These are phyloP conservation scores for Heliocidaris tuberculata DNA, from an alignment of 35 echinoderm and acorn worm genomes.

Conservation along the genomic window DNA sequence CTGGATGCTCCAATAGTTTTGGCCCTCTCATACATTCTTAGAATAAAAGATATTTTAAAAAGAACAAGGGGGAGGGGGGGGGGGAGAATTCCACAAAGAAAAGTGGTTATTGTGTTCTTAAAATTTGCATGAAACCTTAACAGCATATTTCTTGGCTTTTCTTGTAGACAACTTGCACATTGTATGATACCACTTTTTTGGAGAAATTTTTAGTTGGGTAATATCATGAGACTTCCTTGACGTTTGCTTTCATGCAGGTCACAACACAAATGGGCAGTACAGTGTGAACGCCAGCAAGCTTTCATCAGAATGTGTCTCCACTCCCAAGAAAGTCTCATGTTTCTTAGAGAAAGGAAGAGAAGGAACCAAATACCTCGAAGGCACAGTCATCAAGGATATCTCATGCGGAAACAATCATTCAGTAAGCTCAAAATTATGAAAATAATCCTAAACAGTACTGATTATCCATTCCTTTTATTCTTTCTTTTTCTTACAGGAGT, in stretches of 20 bases:
- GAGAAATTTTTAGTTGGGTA: too few species aligned
- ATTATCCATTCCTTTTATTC: neutral
- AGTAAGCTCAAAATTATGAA: conserved; percentile 31
- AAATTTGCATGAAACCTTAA: too few species aligned
- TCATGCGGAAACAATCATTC: conserved; percentile 88
- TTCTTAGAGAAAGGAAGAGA: conserved; percentile 76
- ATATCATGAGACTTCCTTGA: too few species aligned
- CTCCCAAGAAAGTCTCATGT: conserved; percentile 67
- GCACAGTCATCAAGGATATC: conserved; percentile 84
- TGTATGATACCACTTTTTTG: too few species aligned
- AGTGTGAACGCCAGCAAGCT: conserved; percentile 80
- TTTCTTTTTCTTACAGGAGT: neutral
- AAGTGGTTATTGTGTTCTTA: too few species aligned
- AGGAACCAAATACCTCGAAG: conserved; percentile 64
- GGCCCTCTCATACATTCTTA: too few species aligned
- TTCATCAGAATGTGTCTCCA: conserved; percentile 74
- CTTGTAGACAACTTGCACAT: too few species aligned
- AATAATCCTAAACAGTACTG: neutral
- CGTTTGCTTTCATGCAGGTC: conserved; percentile 51
- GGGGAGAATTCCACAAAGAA: too few species aligned
- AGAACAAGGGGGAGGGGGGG: too few species aligned
- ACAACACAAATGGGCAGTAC: conserved; percentile 92
- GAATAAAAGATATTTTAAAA: too few species aligned
- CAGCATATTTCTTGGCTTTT: too few species aligned
- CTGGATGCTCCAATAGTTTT: too few species aligned